Conservation (phyloP, 2,888 invertebrate genomes). For the Melanostoma mellinum region DNA sequence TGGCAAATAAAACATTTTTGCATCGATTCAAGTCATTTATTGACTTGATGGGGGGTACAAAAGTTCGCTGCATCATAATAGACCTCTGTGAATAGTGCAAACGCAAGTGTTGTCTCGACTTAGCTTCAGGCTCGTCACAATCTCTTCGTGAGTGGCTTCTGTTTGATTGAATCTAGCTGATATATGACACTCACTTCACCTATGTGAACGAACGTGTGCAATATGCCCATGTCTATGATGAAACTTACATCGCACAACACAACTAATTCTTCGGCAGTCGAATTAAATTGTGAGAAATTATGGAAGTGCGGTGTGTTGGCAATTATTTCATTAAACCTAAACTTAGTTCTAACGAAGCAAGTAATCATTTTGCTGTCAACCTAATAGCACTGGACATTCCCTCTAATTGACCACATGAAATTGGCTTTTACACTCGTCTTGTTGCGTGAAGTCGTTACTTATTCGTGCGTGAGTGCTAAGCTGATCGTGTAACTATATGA, state of each 20-base stretch:
- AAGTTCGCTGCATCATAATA: slow-evolving; percentile 2
- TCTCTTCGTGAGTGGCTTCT: slow-evolving; percentile 7
- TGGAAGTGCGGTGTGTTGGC: no score
- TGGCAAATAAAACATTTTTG: slow-evolving; percentile 71
- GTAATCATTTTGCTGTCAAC: no score
- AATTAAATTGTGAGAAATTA: no score
- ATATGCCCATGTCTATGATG: no score
- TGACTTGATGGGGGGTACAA: slow-evolving; percentile 51
- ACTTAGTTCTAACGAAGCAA: no score
- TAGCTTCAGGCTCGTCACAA: slow-evolving; percentile 14
- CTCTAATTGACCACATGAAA: slow-evolving; percentile 25
- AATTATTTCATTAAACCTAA: no score
- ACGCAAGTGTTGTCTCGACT: slow-evolving; percentile 13
- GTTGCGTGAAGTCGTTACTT: slow-evolving; percentile 58
- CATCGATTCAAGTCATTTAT: slow-evolving; percentile 67
- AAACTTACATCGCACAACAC: no score
- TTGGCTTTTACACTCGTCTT: slow-evolving; percentile 3
- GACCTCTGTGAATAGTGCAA: not conserved
- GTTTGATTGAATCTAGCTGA: slow-evolving; percentile 13
- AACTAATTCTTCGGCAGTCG: no score
- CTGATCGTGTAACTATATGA: slow-evolving; percentile 73
- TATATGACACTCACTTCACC: not conserved
- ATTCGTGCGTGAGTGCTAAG: slow-evolving; percentile 61
- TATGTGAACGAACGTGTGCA: no score
- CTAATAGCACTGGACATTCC: slow-evolving; percentile 3